These are phyloP conservation scores for Bovichtus variegatus DNA, from an alignment of 2,797 vertebrate species.

Conservation along the genomic window DNA sequence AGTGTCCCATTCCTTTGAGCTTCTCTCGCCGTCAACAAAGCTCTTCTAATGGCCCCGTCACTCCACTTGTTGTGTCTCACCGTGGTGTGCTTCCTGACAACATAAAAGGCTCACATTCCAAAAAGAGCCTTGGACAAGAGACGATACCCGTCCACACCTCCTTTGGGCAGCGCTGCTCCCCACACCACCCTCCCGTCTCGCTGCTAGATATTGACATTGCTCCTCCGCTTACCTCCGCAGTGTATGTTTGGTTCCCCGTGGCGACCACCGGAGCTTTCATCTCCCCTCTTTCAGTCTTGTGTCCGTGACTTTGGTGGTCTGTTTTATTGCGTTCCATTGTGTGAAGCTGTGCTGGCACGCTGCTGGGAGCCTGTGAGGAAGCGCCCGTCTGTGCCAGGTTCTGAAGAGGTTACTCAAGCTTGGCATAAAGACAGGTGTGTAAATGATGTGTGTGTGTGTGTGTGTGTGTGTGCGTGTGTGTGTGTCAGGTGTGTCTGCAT, in stretches of 20 bases:
- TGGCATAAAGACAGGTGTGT: constrained; percentile 56
- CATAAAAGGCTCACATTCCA: constrained; percentile 84
- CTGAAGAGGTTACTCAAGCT: constrained; percentile 48
- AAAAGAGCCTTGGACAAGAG: constrained; percentile 72
- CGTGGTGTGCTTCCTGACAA: constrained; percentile 83
- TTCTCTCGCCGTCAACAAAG: constrained; percentile 79
- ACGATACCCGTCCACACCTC: constrained; percentile 75
- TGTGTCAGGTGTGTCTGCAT: constrained; percentile 22
- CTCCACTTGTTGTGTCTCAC: constrained; percentile 87
- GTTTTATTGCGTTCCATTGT: constrained; percentile 73
- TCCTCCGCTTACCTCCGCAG: constrained; percentile 58
- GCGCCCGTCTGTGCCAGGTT: constrained; percentile 33
- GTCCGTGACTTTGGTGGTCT: constrained; percentile 78
- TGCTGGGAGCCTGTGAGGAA: constrained; percentile 61
- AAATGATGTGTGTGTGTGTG: not conserved
- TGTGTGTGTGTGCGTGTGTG: constrained; percentile 19
- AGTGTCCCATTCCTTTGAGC: constrained; percentile 78
- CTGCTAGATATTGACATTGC: constrained; percentile 73
- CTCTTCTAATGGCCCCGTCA: constrained; percentile 76
- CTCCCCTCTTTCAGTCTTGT: constrained; percentile 59
- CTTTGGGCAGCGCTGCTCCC: constrained; percentile 47
- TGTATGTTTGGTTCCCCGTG: constrained; percentile 70
- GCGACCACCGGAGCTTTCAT: constrained; percentile 74
- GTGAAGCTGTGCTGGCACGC: constrained; percentile 57
- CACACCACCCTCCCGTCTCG: constrained; percentile 33